Evolutionary conservation across 2,113 vertebrate species (phyloP).

Genomic region (Nansenia antarctica): DNA sequence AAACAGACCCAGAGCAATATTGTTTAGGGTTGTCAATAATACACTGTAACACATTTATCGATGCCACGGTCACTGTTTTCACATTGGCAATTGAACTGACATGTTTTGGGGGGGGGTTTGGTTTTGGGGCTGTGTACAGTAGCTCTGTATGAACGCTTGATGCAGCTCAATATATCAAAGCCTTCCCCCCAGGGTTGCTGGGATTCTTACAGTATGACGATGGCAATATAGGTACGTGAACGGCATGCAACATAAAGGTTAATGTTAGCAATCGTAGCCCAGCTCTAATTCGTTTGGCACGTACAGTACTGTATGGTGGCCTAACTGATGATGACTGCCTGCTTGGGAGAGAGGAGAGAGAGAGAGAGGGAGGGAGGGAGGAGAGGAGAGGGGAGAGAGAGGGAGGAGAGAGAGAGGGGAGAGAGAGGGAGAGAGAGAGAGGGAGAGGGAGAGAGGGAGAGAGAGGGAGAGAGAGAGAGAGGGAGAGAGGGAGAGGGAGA

Average conservation of each 20-base stretch:
- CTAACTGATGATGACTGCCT: conserved; percentile 41
- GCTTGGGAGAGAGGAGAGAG: conserved; percentile 42
- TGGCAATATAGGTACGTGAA: conserved; percentile 28
- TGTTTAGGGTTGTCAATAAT: too few species aligned
- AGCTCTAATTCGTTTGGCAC: conserved; percentile 47
- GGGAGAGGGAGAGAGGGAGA: too few species aligned
- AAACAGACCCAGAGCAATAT: too few species aligned
- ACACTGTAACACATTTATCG: too few species aligned
- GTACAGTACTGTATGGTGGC: conserved; percentile 23
- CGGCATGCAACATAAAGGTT: conserved; percentile 51
- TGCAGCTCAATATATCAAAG: not conserved
- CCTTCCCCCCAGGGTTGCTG: not conserved
- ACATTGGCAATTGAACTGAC: too few species aligned
- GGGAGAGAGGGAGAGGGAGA: too few species aligned
- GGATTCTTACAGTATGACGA: not conserved
- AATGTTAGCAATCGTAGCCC: conserved; percentile 50
- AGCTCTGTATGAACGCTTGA: not conserved
- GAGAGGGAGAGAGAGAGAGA: too few species aligned
- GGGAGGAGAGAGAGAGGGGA: too few species aligned
- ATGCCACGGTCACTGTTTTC: too few species aligned
- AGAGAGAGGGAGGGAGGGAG: conserved; percentile 31
- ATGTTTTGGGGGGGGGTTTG: conserved; percentile 49
- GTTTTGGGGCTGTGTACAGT: not conserved
- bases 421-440: too few species aligned
- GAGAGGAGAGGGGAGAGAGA: too few species aligned